Evolutionary conservation across 2,888 invertebrate genomes (phyloP).

Genomic region (Caenorhabditis doughertyi): DNA sequence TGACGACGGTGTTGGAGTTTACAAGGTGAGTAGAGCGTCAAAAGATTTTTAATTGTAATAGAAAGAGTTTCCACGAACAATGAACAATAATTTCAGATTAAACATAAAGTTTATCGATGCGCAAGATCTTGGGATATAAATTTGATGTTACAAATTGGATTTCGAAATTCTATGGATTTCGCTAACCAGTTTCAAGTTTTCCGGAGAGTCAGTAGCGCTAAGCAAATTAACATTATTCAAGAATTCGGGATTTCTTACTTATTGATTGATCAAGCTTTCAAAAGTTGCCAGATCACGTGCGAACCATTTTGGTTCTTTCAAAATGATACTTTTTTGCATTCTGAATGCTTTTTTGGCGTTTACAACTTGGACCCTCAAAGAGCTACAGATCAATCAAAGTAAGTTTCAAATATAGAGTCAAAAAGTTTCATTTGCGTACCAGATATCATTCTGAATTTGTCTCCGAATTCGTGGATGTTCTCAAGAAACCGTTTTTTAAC

Average conservation of each 20-base stretch:
- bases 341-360: too few species aligned
- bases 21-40: too few species aligned
- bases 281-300: background rate
- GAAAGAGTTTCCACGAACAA: too few species aligned
- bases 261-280: constrained; percentile 6
- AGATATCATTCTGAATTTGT: background rate
- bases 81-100: too few species aligned
- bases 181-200: background rate
- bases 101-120: background rate
- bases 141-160: background rate
- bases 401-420: too few species aligned
- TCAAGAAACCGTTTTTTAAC: background rate
- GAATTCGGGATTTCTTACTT: constrained; percentile 4
- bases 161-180: background rate
- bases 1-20: too few species aligned
- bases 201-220: background rate
- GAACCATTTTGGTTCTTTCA: background rate
- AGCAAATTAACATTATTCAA: background rate
- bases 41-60: too few species aligned
- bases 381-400: too few species aligned
- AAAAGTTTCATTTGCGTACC: background rate
- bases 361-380: too few species aligned
- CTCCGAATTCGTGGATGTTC: background rate
- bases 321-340: background rate
- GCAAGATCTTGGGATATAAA: background rate